Percentiles rank a stretch among this genome's conserved stretches.
phyloP scores from a whole-genome alignment of 2,113 vertebrate species.

The Pygoscelis adeliae region DNA sequence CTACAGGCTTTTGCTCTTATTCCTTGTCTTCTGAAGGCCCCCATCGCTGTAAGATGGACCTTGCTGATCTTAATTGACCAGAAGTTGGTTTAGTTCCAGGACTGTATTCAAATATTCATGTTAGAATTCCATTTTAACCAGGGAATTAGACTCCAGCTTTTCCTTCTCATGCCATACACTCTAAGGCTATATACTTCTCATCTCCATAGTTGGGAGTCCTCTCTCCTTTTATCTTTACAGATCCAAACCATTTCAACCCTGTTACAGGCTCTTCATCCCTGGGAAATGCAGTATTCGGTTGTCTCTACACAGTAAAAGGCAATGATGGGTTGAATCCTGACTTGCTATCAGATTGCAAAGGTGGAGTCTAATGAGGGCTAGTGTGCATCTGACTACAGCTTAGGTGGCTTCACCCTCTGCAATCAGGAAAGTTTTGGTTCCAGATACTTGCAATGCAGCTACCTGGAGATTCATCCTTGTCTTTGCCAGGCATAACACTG shows the following conservation, averaged over 20 bases:
- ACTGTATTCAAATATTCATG: neutral
- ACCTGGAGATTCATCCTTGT: neutral
- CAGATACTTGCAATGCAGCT: neutral
- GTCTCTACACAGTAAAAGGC: neutral
- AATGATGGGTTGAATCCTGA: neutral
- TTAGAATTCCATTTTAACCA: neutral
- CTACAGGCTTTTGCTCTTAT: neutral
- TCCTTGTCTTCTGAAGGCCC: neutral
- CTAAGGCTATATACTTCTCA: neutral
- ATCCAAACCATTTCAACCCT: neutral
- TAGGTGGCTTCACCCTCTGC: neutral
- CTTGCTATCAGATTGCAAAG: neutral
- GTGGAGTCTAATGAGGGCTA: neutral
- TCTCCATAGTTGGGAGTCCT: neutral
- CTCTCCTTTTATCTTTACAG: neutral
- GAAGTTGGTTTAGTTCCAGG: neutral
- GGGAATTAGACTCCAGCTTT: neutral
- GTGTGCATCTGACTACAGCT: neutral
- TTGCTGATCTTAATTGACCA: neutral
- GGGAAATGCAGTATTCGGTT: neutral
- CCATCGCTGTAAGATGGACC: neutral
- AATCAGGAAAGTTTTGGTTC: neutral
- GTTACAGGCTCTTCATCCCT: neutral
- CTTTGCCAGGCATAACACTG: neutral
- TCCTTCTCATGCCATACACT: neutral